Conservation (phyloP, 2,797 vertebrate species). For the Rhinatrema bivittatum region DNA sequence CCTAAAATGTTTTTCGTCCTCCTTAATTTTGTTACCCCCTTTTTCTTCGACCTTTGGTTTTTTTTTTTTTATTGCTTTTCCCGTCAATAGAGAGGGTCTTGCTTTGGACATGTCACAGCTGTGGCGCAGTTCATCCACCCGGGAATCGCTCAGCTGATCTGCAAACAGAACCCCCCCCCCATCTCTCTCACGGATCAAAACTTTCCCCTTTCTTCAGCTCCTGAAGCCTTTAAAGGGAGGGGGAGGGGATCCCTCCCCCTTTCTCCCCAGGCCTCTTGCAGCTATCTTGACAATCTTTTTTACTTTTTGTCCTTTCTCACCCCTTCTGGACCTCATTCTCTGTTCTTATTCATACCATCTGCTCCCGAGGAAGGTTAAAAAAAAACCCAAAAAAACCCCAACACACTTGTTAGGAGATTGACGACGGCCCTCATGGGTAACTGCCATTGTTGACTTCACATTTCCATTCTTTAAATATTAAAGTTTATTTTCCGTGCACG, state of each 20-base stretch:
- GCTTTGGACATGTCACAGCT: slow-evolving; percentile 55
- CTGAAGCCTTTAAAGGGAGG: too few relatives aligned
- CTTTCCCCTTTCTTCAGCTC: too few relatives aligned
- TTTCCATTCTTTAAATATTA: slow-evolving; percentile 1
- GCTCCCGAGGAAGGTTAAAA: slow-evolving; percentile 64
- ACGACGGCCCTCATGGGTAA: slow-evolving; percentile 18
- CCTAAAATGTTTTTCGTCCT: too few relatives aligned
- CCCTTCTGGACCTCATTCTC: slow-evolving; percentile 77
- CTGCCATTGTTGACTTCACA: slow-evolving; percentile 12
- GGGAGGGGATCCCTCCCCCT: slow-evolving; percentile 46
- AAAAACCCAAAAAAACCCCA: too few relatives aligned
- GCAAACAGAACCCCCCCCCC: too few relatives aligned
- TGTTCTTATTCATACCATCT: slow-evolving; percentile 89
- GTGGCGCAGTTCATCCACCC: slow-evolving; percentile 18
- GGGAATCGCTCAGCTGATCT: slow-evolving; percentile 31
- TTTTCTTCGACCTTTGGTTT: too few relatives aligned
- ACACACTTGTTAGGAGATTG: slow-evolving; percentile 24
- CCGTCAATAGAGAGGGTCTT: too few relatives aligned
- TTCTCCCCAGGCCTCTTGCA: slow-evolving; percentile 68
- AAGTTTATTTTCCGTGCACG: slow-evolving; percentile 8
- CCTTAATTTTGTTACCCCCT: too few relatives aligned
- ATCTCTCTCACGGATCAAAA: too few relatives aligned
- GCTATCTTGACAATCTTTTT: slow-evolving; percentile 81
- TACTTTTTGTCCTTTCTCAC: slow-evolving; percentile 80
- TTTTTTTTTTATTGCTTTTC: too few relatives aligned